Conservation (phyloP, 2,888 invertebrate genomes). For the Dastarcus helophoroides region DNA sequence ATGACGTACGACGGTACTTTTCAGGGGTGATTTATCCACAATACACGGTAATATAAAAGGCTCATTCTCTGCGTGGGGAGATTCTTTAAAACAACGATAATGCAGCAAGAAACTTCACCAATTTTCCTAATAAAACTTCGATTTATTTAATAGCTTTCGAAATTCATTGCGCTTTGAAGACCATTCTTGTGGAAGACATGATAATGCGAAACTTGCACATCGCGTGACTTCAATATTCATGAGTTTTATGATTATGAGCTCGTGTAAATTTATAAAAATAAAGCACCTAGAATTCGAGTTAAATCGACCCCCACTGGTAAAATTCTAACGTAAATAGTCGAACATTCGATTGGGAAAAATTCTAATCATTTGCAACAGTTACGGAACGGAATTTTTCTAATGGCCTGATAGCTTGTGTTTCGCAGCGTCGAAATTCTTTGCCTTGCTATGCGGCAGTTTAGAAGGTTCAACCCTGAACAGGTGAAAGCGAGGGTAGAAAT, state of each 20-base stretch:
- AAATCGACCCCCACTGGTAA: too few relatives aligned
- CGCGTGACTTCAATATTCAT: constrained; percentile 27
- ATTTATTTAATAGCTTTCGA: constrained; percentile 24
- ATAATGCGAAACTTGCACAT: constrained; percentile 22
- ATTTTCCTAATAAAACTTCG: constrained; percentile 25
- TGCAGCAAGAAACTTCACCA: constrained; percentile 14
- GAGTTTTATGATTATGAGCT: constrained; percentile 22
- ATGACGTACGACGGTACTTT: constrained; percentile 7
- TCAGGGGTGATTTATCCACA: constrained; percentile 6
- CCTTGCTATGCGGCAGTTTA: too few relatives aligned
- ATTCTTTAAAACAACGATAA: constrained; percentile 15
- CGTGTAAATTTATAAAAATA: constrained; percentile 18
- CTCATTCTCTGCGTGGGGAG: constrained; percentile 10
- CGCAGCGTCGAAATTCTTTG: too few relatives aligned
- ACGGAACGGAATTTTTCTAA: too few relatives aligned
- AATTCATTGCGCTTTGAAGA: constrained; percentile 23
- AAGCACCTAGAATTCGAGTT: too few relatives aligned
- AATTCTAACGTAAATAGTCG: too few relatives aligned
- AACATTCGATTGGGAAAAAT: too few relatives aligned
- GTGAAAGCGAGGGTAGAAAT: too few relatives aligned
- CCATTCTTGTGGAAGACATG: constrained; percentile 25
- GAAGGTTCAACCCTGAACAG: too few relatives aligned
- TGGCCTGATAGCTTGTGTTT: too few relatives aligned
- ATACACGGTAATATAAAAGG: constrained; percentile 11
- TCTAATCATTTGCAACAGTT: too few relatives aligned